phyloP scores from a whole-genome alignment of 1,140 invertebrate genomes.

The Tenebrio molitor region DNA sequence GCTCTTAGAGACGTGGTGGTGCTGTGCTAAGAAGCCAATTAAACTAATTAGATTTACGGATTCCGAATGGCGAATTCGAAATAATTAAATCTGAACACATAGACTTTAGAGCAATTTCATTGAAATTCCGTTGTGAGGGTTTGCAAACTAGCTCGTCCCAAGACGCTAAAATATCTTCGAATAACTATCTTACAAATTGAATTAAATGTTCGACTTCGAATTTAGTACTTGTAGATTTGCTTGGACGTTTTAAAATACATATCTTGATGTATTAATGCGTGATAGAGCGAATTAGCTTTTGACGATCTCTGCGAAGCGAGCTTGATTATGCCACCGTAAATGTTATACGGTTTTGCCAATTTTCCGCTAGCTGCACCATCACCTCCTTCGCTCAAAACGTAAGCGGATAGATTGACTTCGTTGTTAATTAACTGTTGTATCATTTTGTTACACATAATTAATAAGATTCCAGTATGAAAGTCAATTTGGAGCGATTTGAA shows the following conservation, averaged over 20 bases:
- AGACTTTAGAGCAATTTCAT: not conserved
- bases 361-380: not conserved
- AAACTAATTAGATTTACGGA: constrained; percentile 5
- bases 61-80: not conserved
- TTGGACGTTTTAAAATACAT: too few relatives aligned
- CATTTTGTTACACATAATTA: too few relatives aligned
- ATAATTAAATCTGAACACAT: constrained; percentile 2
- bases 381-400: too few relatives aligned
- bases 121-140: not conserved
- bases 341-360: not conserved
- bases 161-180: not conserved
- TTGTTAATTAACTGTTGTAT: too few relatives aligned
- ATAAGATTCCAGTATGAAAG: too few relatives aligned
- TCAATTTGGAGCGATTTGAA: too few relatives aligned
- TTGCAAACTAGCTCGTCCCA: not conserved
- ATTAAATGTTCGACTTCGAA: too few relatives aligned
- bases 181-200: too few relatives aligned
- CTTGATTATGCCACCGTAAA: not conserved
- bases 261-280: not conserved
- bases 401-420: too few relatives aligned
- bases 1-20: too few relatives aligned
- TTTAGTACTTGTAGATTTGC: too few relatives aligned
- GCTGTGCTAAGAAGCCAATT: not conserved
- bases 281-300: not conserved
- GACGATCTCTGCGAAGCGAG: not conserved